Base-by-base conservation (phyloP, 2,888 invertebrate species). In the Ganaspis brasiliensis region DNA sequence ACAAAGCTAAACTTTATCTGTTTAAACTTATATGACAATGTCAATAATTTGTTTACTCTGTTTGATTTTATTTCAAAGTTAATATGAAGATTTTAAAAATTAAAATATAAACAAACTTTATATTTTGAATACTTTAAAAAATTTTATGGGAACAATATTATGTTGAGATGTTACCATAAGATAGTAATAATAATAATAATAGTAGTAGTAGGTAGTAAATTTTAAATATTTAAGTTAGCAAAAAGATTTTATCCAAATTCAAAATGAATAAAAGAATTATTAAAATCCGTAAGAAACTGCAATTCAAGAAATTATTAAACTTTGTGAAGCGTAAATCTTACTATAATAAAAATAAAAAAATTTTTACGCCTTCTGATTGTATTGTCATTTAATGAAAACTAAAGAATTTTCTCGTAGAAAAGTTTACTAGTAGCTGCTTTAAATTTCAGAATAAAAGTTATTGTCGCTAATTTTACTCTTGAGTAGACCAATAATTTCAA, bases 261-360 rank as follows among this genome's bases (percentile, higher is more conserved):
- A 31, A 31, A 31, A 31, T 31, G 31, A 31, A 2, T 31, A 6
- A 31, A 31, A 31, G 31, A n/a, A 2, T 31, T 31, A 31, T 31
- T 31, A n/a, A n/a, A n/a, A n/a, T 31, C 31, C n/a, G n/a, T 31
- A 31, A 31, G 31, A 6, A 2, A 31, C 31, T 4, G 2, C 31
- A 4, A 6, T 31, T 31, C 6, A 56, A 24, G 14, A 56, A 56
- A 21, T 21, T 56, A 24, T 56, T 24, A 56, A 55, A 55, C 4
- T 56, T 24, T 56, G 24, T 3, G 56, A 56, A 56, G 24, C 56
- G 21, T 21, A 3, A 10, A 21, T 24, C 56, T 14, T 56, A 2
- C 24, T 56, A 24, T 21, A 56, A 6, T 26, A 56, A 26, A 56
- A 56, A 56, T 56, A 56, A 56, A 24, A 56, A 56, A 56, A 14